These are phyloP conservation scores for Sphaerophoria rueppellii DNA, from an alignment of 2,888 invertebrate species.

Conservation along the genomic window DNA sequence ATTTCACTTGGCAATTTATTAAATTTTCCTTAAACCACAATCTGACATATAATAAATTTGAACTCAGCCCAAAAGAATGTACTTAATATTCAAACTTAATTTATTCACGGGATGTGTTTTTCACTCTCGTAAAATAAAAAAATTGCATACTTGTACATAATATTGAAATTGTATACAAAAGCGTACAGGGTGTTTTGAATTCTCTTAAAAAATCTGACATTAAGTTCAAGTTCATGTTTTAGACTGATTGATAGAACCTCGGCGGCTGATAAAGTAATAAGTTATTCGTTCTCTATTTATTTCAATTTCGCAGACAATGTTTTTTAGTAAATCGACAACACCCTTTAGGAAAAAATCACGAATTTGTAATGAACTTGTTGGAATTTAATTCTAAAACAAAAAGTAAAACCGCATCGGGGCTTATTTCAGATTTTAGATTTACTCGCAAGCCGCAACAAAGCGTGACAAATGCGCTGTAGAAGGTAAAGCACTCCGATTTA, in stretches of 20 bases:
- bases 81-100: background rate
- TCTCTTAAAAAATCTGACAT: no score
- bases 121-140: background rate
- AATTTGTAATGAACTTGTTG: slow-evolving; percentile 20
- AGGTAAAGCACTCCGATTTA: slow-evolving; percentile 42
- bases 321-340: no score
- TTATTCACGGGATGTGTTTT: slow-evolving; percentile 1
- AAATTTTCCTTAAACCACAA: slow-evolving; percentile 26
- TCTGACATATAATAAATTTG: background rate
- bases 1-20: slow-evolving; percentile 38
- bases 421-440: slow-evolving; percentile 45
- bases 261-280: no score
- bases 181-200: no score
- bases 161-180: no score
- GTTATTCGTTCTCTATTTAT: no score
- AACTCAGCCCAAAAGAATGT: background rate
- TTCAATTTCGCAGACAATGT: no score
- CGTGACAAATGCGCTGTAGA: slow-evolving; percentile 23
- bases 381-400: background rate
- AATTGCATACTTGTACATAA: no score
- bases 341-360: no score
- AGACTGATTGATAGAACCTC: no score
- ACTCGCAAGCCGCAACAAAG: slow-evolving; percentile 31
- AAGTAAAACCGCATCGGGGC: background rate
- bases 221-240: no score